phyloP scores from a whole-genome alignment of 2,888 invertebrate genomes.

The Teleiodes luculella region DNA sequence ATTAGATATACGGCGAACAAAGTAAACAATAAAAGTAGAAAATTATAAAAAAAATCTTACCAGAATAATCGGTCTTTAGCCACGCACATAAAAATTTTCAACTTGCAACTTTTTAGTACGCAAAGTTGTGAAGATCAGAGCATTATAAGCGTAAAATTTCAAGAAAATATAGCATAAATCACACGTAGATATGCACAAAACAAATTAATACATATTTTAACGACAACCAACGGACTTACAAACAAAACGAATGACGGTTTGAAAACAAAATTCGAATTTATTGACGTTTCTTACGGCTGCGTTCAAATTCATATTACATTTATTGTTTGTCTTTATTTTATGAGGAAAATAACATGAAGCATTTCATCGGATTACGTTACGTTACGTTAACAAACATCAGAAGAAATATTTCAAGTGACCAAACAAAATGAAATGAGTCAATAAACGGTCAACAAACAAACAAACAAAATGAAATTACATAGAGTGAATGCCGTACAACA shows the following conservation, averaged over 20 bases:
- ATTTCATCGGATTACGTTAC: too few species aligned
- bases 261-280: conserved; percentile 20
- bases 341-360: too few species aligned
- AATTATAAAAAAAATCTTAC: background rate
- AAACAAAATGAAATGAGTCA: too few species aligned
- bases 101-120: background rate
- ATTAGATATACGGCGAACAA: too few species aligned
- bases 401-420: too few species aligned
- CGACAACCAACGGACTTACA: background rate
- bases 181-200: background rate
- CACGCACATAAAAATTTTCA: background rate
- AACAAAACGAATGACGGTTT: conserved; percentile 18
- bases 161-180: background rate
- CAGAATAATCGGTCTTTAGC: background rate
- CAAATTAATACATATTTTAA: conserved; percentile 4
- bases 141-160: background rate
- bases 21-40: background rate
- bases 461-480: too few species aligned
- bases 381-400: too few species aligned
- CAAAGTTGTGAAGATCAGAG: background rate
- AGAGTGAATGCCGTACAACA: background rate
- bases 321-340: too few species aligned
- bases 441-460: too few species aligned
- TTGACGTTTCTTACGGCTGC: conserved; percentile 6
- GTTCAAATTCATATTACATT: background rate